Conservation (phyloP, 1,140 invertebrate genomes). For the Drosophila nebulosa region DNA sequence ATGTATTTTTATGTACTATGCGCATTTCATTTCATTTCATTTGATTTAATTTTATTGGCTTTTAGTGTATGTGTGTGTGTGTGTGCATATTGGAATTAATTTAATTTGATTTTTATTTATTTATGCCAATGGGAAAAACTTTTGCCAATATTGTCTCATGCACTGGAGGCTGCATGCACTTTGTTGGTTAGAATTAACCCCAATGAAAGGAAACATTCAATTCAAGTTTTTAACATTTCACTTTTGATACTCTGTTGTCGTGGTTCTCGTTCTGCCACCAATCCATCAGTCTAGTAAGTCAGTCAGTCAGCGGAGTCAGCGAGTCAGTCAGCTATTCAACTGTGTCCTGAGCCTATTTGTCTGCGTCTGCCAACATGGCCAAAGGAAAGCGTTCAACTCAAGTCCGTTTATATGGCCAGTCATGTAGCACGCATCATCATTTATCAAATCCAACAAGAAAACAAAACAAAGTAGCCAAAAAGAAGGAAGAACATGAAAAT, state of each 20-base stretch:
- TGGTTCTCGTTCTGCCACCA: background rate
- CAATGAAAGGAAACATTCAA: slow-evolving; percentile 18
- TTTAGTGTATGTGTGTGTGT: slow-evolving; percentile 42
- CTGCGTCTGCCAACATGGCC: slow-evolving; percentile 13
- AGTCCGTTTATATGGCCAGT: slow-evolving; percentile 56
- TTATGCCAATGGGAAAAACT: slow-evolving; percentile 48
- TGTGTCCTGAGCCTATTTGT: slow-evolving; percentile 26
- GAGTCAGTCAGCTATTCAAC: slow-evolving; percentile 10
- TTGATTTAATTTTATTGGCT: slow-evolving; percentile 75
- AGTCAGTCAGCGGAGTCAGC: slow-evolving; percentile 17
- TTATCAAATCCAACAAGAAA: slow-evolving; percentile 63
- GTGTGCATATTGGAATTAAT: slow-evolving; percentile 56
- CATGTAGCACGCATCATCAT: slow-evolving; percentile 74
- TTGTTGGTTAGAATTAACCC: background rate
- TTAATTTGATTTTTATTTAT: slow-evolving; percentile 76
- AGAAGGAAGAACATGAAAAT: slow-evolving; percentile 4
- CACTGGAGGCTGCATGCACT: background rate
- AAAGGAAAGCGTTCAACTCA: background rate
- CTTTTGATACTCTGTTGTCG: background rate
- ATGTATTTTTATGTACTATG: slow-evolving; percentile 8
- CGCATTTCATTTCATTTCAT: slow-evolving; percentile 68
- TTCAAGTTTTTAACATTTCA: background rate
- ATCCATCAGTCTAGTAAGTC: slow-evolving; percentile 20
- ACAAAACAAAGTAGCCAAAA: slow-evolving; percentile 27
- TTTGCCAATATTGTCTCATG: slow-evolving; percentile 28